Conservation (phyloP, 2,888 invertebrate genomes). For the Chloroclysta siterata region DNA sequence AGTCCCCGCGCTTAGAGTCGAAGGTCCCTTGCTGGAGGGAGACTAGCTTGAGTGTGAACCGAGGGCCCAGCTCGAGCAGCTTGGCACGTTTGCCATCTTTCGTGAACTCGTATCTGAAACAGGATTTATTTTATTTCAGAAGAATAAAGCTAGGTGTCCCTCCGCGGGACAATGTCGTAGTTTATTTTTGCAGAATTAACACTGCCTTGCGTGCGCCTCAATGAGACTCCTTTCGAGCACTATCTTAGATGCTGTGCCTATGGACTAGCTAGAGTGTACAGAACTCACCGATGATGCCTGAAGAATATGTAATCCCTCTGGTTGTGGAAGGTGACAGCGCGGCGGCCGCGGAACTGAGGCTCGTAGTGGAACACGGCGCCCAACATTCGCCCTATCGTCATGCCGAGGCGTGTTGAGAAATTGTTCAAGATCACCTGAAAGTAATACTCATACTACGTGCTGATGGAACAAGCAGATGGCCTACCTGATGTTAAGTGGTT, state of each 20-base stretch:
- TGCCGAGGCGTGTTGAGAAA: slow-evolving; percentile 97
- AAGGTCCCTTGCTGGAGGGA: slow-evolving; percentile 98
- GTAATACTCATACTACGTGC: neutral
- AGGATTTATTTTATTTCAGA: neutral
- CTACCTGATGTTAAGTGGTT: too few species aligned
- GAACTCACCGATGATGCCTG: slow-evolving; percentile 93
- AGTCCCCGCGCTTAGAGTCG: slow-evolving; percentile 98
- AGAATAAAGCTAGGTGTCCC: neutral
- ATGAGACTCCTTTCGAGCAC: too few species aligned
- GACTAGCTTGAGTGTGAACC: slow-evolving; percentile 96
- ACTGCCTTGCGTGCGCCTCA: too few species aligned
- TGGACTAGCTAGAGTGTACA: neutral
- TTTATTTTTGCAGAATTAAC: too few species aligned
- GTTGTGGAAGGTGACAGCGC: slow-evolving; percentile 99
- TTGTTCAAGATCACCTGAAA: slow-evolving; percentile 94
- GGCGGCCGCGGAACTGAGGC: slow-evolving; percentile 96
- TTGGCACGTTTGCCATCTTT: slow-evolving; percentile 89
- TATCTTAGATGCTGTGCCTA: too few species aligned
- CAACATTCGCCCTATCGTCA: slow-evolving; percentile 95
- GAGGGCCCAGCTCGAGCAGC: slow-evolving; percentile 97
- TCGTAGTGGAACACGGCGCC: slow-evolving; percentile 97
- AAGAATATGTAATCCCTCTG: slow-evolving; percentile 99
- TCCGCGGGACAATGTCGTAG: too few species aligned
- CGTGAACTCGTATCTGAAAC: slow-evolving; percentile 93
- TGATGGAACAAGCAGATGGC: too few species aligned